phyloP scores from a whole-genome alignment of 2,797 vertebrate genomes.

The Semaprochilodus insignis region DNA sequence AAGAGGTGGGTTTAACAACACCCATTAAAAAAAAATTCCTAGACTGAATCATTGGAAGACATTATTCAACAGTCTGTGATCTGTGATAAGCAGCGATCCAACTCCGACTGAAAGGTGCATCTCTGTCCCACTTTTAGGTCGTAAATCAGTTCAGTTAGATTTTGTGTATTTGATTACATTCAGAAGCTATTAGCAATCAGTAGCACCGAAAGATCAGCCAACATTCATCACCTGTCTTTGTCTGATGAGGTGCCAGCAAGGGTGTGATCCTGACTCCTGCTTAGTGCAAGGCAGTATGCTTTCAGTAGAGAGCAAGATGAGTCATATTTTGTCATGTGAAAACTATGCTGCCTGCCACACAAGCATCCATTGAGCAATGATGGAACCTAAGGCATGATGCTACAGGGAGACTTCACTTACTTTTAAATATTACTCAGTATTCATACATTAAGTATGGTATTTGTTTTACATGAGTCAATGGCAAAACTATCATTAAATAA shows the following conservation, averaged over 20 bases:
- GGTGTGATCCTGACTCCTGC: constrained; percentile 24
- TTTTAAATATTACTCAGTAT: background rate
- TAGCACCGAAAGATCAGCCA: background rate
- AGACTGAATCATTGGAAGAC: background rate
- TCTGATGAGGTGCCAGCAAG: background rate
- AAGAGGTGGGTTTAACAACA: background rate
- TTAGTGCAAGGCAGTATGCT: constrained; percentile 20
- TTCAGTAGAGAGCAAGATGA: constrained; percentile 38
- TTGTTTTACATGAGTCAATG: background rate
- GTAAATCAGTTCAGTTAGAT: background rate
- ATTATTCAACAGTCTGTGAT: background rate
- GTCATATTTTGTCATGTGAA: constrained; percentile 47
- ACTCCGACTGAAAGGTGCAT: background rate
- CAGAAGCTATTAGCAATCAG: background rate
- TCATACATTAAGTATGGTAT: background rate
- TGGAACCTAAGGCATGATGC: background rate
- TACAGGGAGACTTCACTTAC: background rate
- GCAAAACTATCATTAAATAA: background rate
- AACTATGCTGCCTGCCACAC: constrained; percentile 44
- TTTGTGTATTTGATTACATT: background rate
- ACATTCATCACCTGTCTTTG: background rate
- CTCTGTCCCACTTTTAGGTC: background rate
- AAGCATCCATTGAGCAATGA: constrained; percentile 26
- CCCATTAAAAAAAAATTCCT: background rate
- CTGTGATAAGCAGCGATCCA: background rate